Conservation (phyloP, 1,140 invertebrate genomes). For the Drosophila mauritiana region DNA sequence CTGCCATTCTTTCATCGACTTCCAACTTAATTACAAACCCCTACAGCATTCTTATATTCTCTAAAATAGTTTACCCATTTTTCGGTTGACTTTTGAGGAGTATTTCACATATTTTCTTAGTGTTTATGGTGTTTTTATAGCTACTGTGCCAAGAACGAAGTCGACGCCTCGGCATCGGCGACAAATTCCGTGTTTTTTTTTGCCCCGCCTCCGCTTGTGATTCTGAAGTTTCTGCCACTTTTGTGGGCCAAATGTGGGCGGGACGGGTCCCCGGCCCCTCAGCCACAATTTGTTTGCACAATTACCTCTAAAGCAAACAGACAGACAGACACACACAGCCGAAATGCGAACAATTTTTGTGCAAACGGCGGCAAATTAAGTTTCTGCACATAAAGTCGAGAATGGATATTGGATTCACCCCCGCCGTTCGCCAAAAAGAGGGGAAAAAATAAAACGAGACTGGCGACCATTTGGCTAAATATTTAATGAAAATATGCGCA, state of each 20-base stretch:
- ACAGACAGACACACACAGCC: conserved; percentile 13
- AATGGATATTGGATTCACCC: conserved; percentile 58
- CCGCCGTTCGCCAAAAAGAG: not conserved
- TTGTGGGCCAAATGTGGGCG: conserved; percentile 26
- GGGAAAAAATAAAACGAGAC: conserved; percentile 8
- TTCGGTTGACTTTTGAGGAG: conserved; percentile 23
- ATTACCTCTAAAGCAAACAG: conserved; percentile 66
- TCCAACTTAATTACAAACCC: conserved; percentile 5
- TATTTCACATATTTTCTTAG: conserved; percentile 31
- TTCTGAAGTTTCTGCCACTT: conserved; percentile 27
- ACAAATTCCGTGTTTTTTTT: conserved; percentile 27
- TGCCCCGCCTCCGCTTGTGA: conserved; percentile 27
- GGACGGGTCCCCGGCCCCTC: conserved; percentile 4
- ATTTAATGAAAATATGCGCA: conserved; percentile 81
- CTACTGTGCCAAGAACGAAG: conserved; percentile 49
- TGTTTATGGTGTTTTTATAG: conserved; percentile 43
- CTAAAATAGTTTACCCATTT: conserved; percentile 19
- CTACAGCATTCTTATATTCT: not conserved
- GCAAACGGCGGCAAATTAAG: conserved; percentile 76
- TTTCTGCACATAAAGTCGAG: conserved; percentile 68
- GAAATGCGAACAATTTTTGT: conserved; percentile 57
- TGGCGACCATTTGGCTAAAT: conserved; percentile 74
- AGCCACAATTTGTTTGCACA: conserved; percentile 58
- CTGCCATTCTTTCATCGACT: not conserved
- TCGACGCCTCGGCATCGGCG: conserved; percentile 34